Evolutionary conservation across 2,113 vertebrate genomes (phyloP).

Genomic region (Atlantisia rogersi): DNA sequence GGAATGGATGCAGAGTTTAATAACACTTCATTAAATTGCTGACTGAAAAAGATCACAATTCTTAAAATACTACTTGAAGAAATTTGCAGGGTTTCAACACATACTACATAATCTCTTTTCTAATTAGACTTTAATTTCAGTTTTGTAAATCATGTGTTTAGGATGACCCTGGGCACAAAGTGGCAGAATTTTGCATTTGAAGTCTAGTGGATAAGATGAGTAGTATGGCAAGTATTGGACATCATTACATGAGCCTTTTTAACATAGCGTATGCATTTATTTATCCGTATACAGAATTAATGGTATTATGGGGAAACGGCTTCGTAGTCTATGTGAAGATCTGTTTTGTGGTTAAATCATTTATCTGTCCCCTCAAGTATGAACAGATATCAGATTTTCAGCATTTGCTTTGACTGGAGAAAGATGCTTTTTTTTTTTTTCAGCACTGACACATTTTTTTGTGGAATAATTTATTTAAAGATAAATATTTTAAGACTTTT

Average conservation of each 20-base stretch:
- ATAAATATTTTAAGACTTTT: background rate
- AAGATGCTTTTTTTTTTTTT: background rate
- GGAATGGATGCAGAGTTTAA: slow-evolving; percentile 28
- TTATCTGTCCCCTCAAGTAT: background rate
- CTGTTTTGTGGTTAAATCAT: background rate
- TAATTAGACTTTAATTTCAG: slow-evolving; percentile 38
- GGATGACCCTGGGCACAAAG: background rate
- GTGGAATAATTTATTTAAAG: background rate
- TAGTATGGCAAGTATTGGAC: background rate
- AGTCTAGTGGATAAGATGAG: background rate
- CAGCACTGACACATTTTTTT: background rate
- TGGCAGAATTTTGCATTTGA: background rate
- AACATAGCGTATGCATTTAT: background rate
- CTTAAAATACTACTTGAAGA: slow-evolving; percentile 19
- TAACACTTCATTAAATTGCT: slow-evolving; percentile 27
- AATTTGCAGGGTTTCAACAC: background rate
- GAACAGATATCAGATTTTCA: background rate
- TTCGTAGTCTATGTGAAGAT: background rate
- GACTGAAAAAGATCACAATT: slow-evolving; percentile 14
- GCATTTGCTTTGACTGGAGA: background rate
- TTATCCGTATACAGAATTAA: background rate
- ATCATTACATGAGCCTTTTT: background rate
- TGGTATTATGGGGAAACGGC: background rate
- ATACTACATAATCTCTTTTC: background rate
- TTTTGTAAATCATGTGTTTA: background rate